Base-by-base conservation (phyloP, 2,797 vertebrate genomes). In the Gallirallus australis region DNA sequence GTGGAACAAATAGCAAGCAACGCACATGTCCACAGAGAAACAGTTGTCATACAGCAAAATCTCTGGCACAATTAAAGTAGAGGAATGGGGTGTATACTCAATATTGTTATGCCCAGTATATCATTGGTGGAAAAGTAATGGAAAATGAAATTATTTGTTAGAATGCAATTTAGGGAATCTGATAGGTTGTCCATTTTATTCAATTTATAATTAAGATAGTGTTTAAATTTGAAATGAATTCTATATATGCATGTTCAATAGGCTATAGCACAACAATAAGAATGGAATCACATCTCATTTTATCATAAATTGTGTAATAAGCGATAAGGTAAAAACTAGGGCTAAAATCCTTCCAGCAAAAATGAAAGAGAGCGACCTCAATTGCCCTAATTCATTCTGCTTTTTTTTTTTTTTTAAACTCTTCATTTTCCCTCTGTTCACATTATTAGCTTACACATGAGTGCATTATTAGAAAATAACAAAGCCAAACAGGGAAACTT, bases 221-320 rank as follows among this genome's bases (percentile, higher is more conserved):
- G 98, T 98, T 98, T 98, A 98, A 98, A 98, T 98, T 97, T 98
- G 97, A 98, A 99, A 99, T 98, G 98, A 98, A 98, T 99, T 98
- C 98, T 98, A 98, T 98, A 98, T 98, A 98, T 98, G 98, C 98
- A 98, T 98, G 98, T 98, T 99, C 98, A 98, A 98, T 98, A 98
- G 98, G 98, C 98, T 98, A 97, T 97, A 98, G 97, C 96, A 97
- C 98, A 98, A 98, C 98, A 99, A 99, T 99, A 99, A 98, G 98
- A 98, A 98, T 93, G 92, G 97, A 98, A 98, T 98, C 98, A 97
- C 98, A 98, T 98, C 98, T 98, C 98, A 98, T 99, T 99, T 99
- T 99, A 99, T 99, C 98, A 98, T 98, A 98, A 99, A 99, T 99
- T 99, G 98, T 98, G 98, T 99, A 99, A 99, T 99, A 99, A 99